These are phyloP conservation scores for Gymnoscelis rufifasciata DNA, from an alignment of 2,888 invertebrate species.

Conservation along the genomic window DNA sequence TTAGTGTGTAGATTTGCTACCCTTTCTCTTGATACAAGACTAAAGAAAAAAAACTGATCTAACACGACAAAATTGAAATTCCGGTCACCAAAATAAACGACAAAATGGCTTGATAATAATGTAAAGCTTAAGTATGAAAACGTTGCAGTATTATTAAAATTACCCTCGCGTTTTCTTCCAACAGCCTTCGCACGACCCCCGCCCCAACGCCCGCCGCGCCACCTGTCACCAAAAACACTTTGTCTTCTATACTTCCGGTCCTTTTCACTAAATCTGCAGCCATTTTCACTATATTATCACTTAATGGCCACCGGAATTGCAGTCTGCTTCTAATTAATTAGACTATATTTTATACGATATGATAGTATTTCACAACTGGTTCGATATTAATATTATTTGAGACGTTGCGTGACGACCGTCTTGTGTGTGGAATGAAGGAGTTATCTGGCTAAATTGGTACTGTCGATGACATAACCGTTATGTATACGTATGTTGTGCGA, in stretches of 20 bases:
- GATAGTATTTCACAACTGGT: neutral
- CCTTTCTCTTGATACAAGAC: too few species aligned
- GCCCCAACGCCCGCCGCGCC: slow-evolving; percentile 66
- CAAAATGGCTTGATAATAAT: neutral
- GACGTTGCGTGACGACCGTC: slow-evolving; percentile 10
- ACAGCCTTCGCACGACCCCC: slow-evolving; percentile 49
- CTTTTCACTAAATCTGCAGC: slow-evolving; percentile 32
- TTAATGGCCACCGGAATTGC: slow-evolving; percentile 1
- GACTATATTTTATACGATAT: too few species aligned
- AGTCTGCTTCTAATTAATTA: too few species aligned
- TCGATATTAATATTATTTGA: too few species aligned
- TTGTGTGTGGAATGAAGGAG: slow-evolving; percentile 20
- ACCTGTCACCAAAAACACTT: slow-evolving; percentile 65
- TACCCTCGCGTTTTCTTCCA: slow-evolving; percentile 58
- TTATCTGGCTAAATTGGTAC: slow-evolving; percentile 34
- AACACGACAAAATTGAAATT: too few species aligned
- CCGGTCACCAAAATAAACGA: neutral
- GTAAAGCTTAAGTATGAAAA: neutral
- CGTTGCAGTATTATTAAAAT: slow-evolving; percentile 8
- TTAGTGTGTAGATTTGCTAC: too few species aligned
- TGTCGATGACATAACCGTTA: slow-evolving; percentile 4
- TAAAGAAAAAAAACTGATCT: too few species aligned
- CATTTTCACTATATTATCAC: slow-evolving; percentile 29
- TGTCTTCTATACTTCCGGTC: slow-evolving; percentile 43
- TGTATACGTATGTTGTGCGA: too few species aligned